Conservation (phyloP, 2,888 invertebrate species). For the Mesochorus sp. region DNA sequence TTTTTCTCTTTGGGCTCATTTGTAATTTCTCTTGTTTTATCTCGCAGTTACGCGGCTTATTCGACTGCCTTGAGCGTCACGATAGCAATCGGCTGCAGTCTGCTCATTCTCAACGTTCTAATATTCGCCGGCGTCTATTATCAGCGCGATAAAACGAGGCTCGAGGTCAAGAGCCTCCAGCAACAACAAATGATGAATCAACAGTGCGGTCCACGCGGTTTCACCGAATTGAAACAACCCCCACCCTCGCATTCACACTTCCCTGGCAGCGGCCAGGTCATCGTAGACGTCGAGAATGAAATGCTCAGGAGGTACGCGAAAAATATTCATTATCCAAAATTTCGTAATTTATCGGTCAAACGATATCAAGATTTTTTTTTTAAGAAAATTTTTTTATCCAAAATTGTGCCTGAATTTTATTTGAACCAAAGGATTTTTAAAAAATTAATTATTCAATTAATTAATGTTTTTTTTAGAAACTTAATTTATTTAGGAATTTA, state of each 20-base stretch:
- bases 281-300: conserved; percentile 92
- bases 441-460: too few species aligned
- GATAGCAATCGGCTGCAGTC: conserved; percentile 96
- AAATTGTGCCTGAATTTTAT: too few species aligned
- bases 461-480: too few species aligned
- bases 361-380: too few species aligned
- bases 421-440: too few species aligned
- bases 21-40: neutral
- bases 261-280: conserved; percentile 90
- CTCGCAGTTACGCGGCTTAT: conserved; percentile 85
- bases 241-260: conserved; percentile 91
- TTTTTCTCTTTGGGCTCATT: neutral
- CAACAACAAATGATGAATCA: conserved; percentile 89
- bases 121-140: conserved; percentile 98
- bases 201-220: conserved; percentile 88
- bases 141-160: conserved; percentile 91
- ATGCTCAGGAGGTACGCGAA: conserved; percentile 80
- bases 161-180: conserved; percentile 90
- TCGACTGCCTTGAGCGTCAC: conserved; percentile 96
- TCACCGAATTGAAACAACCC: conserved; percentile 79
- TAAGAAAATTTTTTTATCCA: too few species aligned
- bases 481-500: too few species aligned
- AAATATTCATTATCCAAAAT: neutral
- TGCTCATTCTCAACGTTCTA: conserved; percentile 94
- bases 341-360: too few species aligned